Evolutionary conservation across 2,888 invertebrate genomes (phyloP).

Genomic region (Trileptium ribeirensis): DNA sequence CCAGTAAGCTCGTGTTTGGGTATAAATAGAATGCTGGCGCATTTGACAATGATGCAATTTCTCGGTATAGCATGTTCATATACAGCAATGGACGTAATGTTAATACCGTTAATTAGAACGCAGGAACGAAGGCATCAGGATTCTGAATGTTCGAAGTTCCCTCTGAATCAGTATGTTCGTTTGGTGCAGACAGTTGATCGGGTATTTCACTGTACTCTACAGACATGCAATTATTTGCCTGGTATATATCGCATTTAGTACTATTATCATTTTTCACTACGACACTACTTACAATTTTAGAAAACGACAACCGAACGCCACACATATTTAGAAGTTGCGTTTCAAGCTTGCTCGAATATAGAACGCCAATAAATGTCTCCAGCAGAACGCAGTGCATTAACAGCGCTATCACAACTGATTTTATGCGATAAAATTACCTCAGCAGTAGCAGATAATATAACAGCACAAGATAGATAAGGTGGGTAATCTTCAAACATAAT

Average conservation of each 20-base stretch:
- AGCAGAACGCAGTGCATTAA: slow-evolving; percentile 70
- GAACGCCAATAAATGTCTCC: slow-evolving; percentile 70
- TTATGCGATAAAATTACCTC: too few species aligned
- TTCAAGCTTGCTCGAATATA: slow-evolving; percentile 86
- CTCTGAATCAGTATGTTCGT: slow-evolving; percentile 3
- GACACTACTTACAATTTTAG: slow-evolving; percentile 57
- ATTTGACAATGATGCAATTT: slow-evolving; percentile 67
- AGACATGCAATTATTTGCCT: too few species aligned
- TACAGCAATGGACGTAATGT: slow-evolving; percentile 79
- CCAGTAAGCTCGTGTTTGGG: too few species aligned
- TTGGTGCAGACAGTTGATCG: too few species aligned
- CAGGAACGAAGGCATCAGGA: not conserved
- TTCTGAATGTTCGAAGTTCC: not conserved
- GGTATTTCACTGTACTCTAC: too few species aligned
- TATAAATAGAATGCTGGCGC: slow-evolving; percentile 46
- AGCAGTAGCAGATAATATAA: slow-evolving; percentile 78
- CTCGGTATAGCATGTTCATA: slow-evolving; percentile 76
- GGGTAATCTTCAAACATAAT: slow-evolving; percentile 89
- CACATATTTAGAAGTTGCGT: slow-evolving; percentile 65
- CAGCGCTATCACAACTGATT: too few species aligned
- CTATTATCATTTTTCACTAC: slow-evolving; percentile 53
- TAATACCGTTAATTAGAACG: slow-evolving; percentile 50
- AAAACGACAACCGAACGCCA: slow-evolving; percentile 70
- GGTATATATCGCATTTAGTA: slow-evolving; percentile 1
- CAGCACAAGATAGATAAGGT: slow-evolving; percentile 74